phyloP scores from a whole-genome alignment of 1,140 invertebrate species.

The Latrodectus geometricus region DNA sequence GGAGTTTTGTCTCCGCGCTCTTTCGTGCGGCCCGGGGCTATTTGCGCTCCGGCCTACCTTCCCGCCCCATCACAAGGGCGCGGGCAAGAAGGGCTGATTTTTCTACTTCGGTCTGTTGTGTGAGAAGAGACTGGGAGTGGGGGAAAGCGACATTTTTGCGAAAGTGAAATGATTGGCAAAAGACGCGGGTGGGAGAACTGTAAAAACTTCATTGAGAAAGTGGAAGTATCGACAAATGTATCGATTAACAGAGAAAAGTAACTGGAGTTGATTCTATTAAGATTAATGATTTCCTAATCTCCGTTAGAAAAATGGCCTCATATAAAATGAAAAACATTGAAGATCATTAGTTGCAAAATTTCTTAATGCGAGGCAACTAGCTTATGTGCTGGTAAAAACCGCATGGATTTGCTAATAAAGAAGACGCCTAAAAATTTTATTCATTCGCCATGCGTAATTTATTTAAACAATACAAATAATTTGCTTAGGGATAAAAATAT shows the following conservation, averaged over 20 bases:
- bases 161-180: conserved; percentile 57
- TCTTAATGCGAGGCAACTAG: no score
- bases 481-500: no score
- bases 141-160: conserved; percentile 48
- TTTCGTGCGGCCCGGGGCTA: conserved; percentile 39
- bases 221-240: conserved; percentile 25
- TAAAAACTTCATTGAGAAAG: not conserved
- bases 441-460: no score
- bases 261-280: conserved; percentile 22
- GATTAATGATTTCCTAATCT: conserved; percentile 37
- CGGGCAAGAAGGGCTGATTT: conserved; percentile 39
- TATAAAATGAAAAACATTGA: not conserved
- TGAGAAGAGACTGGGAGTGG: not conserved
- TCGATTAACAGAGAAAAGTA: conserved; percentile 37
- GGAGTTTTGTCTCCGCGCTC: conserved; percentile 52
- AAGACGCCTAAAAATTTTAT: no score
- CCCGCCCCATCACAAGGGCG: not conserved
- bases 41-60: conserved; percentile 30
- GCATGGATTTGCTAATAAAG: no score
- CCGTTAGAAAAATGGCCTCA: not conserved
- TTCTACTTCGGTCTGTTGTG: conserved; percentile 9
- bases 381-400: no score
- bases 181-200: not conserved
- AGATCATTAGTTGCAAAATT: not conserved
- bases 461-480: no score